Evolutionary conservation across 2,113 vertebrate species (phyloP).

Genomic region (Halcyon malimbica): DNA sequence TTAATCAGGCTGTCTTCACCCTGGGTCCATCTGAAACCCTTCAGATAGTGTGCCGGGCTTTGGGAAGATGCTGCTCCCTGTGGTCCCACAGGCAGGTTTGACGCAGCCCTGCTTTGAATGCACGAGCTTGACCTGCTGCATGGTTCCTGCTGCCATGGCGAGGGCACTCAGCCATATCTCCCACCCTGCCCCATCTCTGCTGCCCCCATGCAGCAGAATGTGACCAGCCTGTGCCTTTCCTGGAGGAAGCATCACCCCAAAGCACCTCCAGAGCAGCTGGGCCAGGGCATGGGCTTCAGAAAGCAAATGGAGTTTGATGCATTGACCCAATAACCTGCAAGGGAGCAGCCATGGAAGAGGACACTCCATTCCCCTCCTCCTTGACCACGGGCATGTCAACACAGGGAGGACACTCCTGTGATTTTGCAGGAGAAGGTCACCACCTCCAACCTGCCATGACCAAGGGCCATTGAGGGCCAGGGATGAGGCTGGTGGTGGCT

Average conservation of each 20-base stretch:
- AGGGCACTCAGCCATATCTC: neutral
- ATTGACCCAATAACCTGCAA: neutral
- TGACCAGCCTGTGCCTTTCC: neutral
- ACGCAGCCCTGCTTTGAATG: neutral
- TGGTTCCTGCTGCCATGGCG: neutral
- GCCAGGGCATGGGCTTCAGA: neutral
- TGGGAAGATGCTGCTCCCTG: neutral
- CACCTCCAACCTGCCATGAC: neutral
- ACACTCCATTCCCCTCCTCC: neutral
- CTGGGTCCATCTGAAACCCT: neutral
- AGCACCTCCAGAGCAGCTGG: neutral
- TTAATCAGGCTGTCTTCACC: neutral
- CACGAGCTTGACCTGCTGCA: accelerated
- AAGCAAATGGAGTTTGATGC: neutral
- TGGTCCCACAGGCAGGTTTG: neutral
- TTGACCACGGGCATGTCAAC: neutral
- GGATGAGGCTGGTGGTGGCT: neutral
- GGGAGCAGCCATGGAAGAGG: neutral
- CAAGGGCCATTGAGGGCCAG: neutral
- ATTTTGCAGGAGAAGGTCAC: neutral
- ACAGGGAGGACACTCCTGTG: neutral
- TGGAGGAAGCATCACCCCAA: neutral
- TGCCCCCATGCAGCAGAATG: neutral
- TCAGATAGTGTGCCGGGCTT: neutral
- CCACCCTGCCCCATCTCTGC: neutral